phyloP scores from a whole-genome alignment of 2,888 invertebrate species.

The Chrysolina haemoptera region DNA sequence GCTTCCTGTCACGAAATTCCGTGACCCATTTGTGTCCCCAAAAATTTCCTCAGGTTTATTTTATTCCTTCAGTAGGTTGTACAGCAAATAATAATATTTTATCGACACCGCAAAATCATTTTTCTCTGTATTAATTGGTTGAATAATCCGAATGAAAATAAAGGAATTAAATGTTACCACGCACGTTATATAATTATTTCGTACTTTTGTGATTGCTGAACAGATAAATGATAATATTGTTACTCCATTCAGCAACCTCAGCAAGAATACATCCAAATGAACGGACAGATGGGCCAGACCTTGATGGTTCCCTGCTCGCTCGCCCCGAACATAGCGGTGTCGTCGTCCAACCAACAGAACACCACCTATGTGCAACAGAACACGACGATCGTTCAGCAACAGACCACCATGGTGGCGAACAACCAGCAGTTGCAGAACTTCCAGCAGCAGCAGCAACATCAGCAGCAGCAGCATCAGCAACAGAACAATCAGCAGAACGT shows the following conservation, averaged over 20 bases:
- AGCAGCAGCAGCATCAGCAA: constrained; percentile 32
- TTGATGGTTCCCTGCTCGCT: constrained; percentile 81
- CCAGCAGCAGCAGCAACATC: constrained; percentile 49
- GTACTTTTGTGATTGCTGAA: no score
- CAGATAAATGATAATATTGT: not conserved
- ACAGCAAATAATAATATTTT: no score
- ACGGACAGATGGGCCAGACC: constrained; percentile 78
- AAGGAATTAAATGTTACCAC: no score
- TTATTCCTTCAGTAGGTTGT: no score
- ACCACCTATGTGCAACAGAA: constrained; percentile 88
- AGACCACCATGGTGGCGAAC: constrained; percentile 83
- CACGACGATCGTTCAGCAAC: constrained; percentile 88
- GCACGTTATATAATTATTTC: no score
- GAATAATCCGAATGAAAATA: no score
- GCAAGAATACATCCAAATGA: constrained; percentile 81
- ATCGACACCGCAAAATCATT: no score
- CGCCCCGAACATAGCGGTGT: constrained; percentile 72
- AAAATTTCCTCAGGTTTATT: no score
- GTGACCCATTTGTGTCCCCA: no score
- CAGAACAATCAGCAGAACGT: constrained; percentile 59
- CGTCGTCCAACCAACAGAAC: constrained; percentile 74
- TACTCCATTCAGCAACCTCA: constrained; percentile 64
- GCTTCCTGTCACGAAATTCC: no score
- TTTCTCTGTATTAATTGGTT: no score
- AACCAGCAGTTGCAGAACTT: constrained; percentile 73